phyloP scores from a whole-genome alignment of 1,140 invertebrate genomes.

The Drosophila cardini region DNA sequence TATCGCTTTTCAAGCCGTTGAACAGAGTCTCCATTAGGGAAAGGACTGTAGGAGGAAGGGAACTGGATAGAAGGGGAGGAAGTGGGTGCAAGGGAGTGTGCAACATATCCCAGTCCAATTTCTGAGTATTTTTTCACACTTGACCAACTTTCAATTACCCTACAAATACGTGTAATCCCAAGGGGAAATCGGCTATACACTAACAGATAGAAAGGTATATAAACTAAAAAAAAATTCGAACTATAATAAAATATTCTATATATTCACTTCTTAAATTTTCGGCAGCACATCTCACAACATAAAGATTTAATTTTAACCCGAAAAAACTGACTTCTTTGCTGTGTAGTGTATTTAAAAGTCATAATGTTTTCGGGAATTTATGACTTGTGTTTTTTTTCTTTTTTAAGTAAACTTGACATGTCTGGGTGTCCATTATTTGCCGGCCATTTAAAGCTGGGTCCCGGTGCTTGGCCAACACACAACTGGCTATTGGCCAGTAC shows the following conservation, averaged over 20 bases:
- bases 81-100: neutral
- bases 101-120: conserved; percentile 37
- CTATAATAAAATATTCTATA: too few relatives aligned
- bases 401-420: conserved; percentile 19
- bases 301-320: too few relatives aligned
- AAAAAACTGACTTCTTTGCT: too few relatives aligned
- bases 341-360: conserved; percentile 4
- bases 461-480: neutral
- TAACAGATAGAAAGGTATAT: conserved; percentile 5
- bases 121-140: conserved; percentile 59
- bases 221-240: neutral
- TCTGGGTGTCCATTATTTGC: conserved; percentile 60
- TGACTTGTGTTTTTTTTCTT: conserved; percentile 23
- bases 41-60: neutral
- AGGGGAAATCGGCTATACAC: conserved; percentile 14
- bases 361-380: too few relatives aligned
- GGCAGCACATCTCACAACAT: too few relatives aligned
- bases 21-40: conserved; percentile 40
- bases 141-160: conserved; percentile 82
- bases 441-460: conserved; percentile 45
- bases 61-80: conserved; percentile 6
- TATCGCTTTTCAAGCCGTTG: conserved; percentile 73
- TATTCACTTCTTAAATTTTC: too few relatives aligned
- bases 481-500: conserved; percentile 34
- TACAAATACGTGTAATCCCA: conserved; percentile 19